Conservation (phyloP, 2,113 vertebrate genomes). For the Hydrochoerus hydrochaeris region DNA sequence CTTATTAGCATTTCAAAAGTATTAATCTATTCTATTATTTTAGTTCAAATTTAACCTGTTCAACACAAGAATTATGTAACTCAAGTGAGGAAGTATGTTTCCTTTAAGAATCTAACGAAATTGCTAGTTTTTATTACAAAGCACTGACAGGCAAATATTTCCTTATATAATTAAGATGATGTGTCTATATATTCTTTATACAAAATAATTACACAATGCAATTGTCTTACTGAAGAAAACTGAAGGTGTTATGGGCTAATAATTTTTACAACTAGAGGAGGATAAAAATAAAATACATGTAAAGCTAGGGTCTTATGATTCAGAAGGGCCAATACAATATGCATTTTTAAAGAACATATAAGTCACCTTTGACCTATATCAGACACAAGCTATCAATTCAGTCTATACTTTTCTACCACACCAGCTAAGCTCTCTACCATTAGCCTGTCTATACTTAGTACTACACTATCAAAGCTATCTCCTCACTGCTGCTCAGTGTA, state of each 20-base stretch:
- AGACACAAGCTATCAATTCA: constrained; percentile 93
- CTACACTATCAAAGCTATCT: constrained; percentile 92
- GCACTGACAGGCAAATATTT: background rate
- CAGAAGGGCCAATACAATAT: constrained; percentile 82
- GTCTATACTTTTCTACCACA: constrained; percentile 85
- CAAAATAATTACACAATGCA: constrained; percentile 43
- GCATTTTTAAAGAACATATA: constrained; percentile 91
- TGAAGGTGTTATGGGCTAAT: background rate
- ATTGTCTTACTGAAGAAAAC: constrained; percentile 54
- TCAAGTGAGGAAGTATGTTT: constrained; percentile 50
- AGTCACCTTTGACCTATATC: constrained; percentile 88
- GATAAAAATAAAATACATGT: background rate
- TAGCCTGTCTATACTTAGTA: constrained; percentile 97
- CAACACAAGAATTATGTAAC: background rate
- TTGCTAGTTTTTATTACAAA: constrained; percentile 40
- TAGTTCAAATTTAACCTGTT: constrained; percentile 49
- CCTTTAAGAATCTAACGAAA: background rate
- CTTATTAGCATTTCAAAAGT: constrained; percentile 56
- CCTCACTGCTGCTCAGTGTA: constrained; percentile 80
- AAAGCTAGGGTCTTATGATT: constrained; percentile 66
- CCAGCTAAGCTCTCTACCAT: constrained; percentile 83
- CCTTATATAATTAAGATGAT: background rate
- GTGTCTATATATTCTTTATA: constrained; percentile 30
- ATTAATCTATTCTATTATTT: constrained; percentile 15
- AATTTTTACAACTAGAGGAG: constrained; percentile 37